Conservation (phyloP, 2,888 invertebrate species). For the Eurytoma californica region DNA sequence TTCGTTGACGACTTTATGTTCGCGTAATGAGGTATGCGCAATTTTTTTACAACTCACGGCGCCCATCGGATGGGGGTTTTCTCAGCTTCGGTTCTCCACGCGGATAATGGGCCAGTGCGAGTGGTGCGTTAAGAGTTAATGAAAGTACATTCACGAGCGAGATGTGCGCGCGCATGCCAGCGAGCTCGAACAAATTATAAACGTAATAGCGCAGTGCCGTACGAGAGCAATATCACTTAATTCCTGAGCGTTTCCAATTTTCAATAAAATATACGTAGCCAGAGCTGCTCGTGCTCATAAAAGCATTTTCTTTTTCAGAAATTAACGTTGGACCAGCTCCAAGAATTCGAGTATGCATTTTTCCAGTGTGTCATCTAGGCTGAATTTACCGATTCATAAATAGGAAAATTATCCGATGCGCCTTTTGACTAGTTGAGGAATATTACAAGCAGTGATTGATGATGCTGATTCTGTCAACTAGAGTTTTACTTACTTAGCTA, state of each 20-base stretch:
- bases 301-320: slow-evolving; percentile 21
- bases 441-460: no score
- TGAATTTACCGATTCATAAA: not conserved
- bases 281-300: not conserved
- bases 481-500: not conserved
- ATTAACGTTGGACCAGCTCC: slow-evolving; percentile 32
- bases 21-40: no score
- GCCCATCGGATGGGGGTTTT: no score
- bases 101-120: no score
- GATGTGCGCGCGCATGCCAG: not conserved
- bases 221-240: slow-evolving; percentile 32
- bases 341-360: slow-evolving; percentile 19
- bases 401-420: not conserved
- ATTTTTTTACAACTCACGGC: no score
- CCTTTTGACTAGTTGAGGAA: not conserved
- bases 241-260: slow-evolving; percentile 35
- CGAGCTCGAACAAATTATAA: not conserved
- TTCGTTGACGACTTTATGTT: no score
- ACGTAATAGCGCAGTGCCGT: not conserved
- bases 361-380: not conserved
- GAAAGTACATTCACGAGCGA: not conserved
- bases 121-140: not conserved
- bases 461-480: no score
- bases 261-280: slow-evolving; percentile 24
- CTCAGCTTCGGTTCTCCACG: no score